Evolutionary conservation across 2,113 vertebrate genomes (phyloP).

Genomic region (Rhineura floridana): DNA sequence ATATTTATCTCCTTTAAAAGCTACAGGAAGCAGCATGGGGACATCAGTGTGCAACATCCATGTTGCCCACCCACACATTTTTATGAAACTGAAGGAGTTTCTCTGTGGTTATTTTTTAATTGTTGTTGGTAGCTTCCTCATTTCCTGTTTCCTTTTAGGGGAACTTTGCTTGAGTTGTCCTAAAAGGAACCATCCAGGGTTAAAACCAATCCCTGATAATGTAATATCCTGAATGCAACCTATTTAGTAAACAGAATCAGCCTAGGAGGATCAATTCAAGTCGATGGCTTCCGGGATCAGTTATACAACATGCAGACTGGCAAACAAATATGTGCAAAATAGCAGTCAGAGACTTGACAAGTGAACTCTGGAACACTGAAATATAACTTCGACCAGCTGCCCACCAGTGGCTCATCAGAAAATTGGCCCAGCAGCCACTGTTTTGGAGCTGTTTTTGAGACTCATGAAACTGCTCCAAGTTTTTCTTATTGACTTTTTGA

Average conservation of each 20-base stretch:
- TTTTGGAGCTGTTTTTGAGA: neutral
- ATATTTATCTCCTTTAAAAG: neutral
- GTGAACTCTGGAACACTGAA: neutral
- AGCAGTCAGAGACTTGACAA: constrained; percentile 2
- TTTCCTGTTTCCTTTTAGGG: neutral
- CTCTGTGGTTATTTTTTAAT: neutral
- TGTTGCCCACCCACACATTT: neutral
- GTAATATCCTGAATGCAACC: neutral
- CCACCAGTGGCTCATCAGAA: neutral
- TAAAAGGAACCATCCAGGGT: neutral
- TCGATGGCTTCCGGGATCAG: neutral
- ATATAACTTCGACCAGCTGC: neutral
- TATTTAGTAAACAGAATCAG: neutral
- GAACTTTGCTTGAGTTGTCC: neutral
- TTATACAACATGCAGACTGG: neutral
- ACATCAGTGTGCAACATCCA: neutral
- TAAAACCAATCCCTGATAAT: neutral
- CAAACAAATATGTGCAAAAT: neutral
- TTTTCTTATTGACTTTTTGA: constrained; percentile 12
- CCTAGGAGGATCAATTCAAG: constrained; percentile 10
- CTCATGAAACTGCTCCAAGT: neutral
- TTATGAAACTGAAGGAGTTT: neutral
- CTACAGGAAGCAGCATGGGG: neutral
- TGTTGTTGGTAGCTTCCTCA: neutral
- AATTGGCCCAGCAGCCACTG: neutral